These are phyloP conservation scores for Lordiphosa fenestrarum DNA, from an alignment of 2,888 invertebrate genomes.

Conservation along the genomic window DNA sequence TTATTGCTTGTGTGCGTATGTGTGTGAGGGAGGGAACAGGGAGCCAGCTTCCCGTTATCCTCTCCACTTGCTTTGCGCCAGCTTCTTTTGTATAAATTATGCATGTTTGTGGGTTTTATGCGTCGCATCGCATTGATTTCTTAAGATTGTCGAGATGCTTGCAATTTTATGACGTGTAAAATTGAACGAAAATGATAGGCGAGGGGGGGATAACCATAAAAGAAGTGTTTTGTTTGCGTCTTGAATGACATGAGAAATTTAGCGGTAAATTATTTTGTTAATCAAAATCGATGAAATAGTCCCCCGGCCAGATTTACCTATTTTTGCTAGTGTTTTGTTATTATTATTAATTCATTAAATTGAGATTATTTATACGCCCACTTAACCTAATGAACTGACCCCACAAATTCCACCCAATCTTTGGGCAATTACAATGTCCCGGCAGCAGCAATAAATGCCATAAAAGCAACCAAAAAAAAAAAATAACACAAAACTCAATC, in stretches of 20 bases:
- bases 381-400: conserved; percentile 13
- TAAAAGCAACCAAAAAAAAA: conserved; percentile 7
- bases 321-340: too few relatives aligned
- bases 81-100: conserved; percentile 58
- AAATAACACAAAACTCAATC: conserved; percentile 20
- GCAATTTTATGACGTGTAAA: conserved; percentile 60
- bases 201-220: conserved; percentile 1
- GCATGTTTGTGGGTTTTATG: conserved; percentile 50
- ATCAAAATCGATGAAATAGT: too few relatives aligned
- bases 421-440: conserved; percentile 47
- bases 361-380: conserved; percentile 9
- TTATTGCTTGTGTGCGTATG: conserved; percentile 34
- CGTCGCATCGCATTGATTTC: conserved; percentile 56
- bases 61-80: conserved; percentile 47
- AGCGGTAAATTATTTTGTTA: too few relatives aligned
- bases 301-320: too few relatives aligned
- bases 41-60: conserved; percentile 4
- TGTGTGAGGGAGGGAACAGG: conserved; percentile 5
- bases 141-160: conserved; percentile 14
- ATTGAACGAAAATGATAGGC: conserved; percentile 35
- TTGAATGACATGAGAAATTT: not conserved
- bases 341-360: conserved; percentile 12
- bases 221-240: conserved; percentile 1
- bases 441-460: conserved; percentile 36
- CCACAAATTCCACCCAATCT: conserved; percentile 29